A percentile compares a stretch with the other conserved stretches of the same genome.
Conservation (phyloP, 2,113 vertebrate genomes). For the Pipa parva region DNA sequence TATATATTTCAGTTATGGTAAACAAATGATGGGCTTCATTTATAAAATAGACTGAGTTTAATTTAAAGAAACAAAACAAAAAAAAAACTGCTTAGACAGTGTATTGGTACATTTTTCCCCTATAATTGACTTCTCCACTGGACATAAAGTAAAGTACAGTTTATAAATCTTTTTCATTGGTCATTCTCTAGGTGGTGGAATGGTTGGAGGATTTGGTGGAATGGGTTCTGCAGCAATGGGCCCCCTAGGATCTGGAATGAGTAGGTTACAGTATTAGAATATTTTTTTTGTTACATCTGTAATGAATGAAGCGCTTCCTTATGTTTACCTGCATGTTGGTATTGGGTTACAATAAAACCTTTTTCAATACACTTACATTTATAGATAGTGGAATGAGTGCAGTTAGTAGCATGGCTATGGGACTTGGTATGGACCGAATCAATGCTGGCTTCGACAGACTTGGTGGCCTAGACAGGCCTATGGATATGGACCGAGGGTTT, state of each 20-base stretch:
- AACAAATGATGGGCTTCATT: too few relatives aligned
- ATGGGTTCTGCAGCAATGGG: conserved; percentile 89
- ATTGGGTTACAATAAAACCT: not conserved
- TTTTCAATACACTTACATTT: not conserved
- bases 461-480: conserved; percentile 72
- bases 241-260: conserved; percentile 85
- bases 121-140: too few relatives aligned
- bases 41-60: too few relatives aligned
- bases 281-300: conserved; percentile 51
- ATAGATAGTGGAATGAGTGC: conserved; percentile 71
- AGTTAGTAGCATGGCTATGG: conserved; percentile 81
- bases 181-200: conserved; percentile 75
- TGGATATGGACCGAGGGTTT: conserved; percentile 86
- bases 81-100: too few relatives aligned
- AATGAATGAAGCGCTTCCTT: conserved; percentile 45
- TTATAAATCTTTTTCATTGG: conserved; percentile 57
- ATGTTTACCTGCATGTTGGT: not conserved
- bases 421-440: conserved; percentile 83
- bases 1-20: too few relatives aligned
- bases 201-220: conserved; percentile 86
- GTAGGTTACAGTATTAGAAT: conserved; percentile 64
- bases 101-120: too few relatives aligned
- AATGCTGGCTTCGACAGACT: conserved; percentile 81
- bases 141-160: too few relatives aligned
- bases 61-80: too few relatives aligned